Conservation (phyloP, 1,140 invertebrate species). For the Lasaia peninsularis region DNA sequence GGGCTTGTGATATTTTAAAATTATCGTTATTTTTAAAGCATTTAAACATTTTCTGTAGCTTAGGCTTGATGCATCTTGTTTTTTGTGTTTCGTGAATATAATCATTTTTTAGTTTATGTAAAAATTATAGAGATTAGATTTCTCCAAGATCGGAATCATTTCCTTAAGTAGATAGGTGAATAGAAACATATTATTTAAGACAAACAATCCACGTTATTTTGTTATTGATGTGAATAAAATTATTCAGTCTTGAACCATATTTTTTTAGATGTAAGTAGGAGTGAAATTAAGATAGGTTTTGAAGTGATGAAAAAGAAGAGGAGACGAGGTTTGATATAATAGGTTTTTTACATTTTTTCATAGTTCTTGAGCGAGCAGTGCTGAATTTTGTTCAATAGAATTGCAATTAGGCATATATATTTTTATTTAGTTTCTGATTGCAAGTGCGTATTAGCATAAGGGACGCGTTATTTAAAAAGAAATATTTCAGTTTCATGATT, state of each 20-base stretch:
- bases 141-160: conserved; percentile 39
- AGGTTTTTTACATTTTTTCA: conserved; percentile 12
- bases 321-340: conserved; percentile 2
- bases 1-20: conserved; percentile 3
- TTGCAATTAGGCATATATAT: conserved; percentile 3
- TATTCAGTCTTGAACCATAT: conserved; percentile 46
- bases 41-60: not conserved
- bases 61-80: conserved; percentile 8
- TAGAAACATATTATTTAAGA: conserved; percentile 57
- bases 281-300: conserved; percentile 25
- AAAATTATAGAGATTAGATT: conserved; percentile 41
- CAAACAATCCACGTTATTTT: conserved; percentile 43
- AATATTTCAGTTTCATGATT: not conserved
- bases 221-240: conserved; percentile 48
- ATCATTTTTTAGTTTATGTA: conserved; percentile 18
- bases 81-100: conserved; percentile 11
- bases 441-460: not conserved
- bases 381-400: not conserved
- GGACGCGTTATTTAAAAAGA: not conserved
- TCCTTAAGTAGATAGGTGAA: conserved; percentile 64
- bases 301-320: conserved; percentile 6
- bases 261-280: conserved; percentile 35
- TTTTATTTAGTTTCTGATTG: conserved; percentile 2
- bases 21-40: not conserved
- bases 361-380: not conserved